Conservation (phyloP, 2,888 invertebrate species). For the Amorpha juglandis region DNA sequence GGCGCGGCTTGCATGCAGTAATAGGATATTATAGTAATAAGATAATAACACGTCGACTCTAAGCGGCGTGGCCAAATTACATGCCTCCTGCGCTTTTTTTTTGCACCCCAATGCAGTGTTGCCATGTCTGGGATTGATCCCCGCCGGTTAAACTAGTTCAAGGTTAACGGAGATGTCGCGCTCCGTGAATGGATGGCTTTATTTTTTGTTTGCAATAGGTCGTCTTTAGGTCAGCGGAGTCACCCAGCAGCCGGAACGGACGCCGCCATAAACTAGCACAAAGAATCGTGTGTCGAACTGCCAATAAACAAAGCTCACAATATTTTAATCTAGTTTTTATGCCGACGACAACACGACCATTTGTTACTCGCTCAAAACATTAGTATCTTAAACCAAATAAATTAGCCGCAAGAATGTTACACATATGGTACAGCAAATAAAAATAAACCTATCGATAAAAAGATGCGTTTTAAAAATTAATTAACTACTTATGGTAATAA, state of each 20-base stretch:
- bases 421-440: slow-evolving; percentile 57
- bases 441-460: slow-evolving; percentile 62
- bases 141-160: slow-evolving; percentile 79
- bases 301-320: slow-evolving; percentile 42
- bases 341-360: slow-evolving; percentile 34
- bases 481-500: slow-evolving; percentile 75
- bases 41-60: slow-evolving; percentile 79
- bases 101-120: slow-evolving; percentile 55
- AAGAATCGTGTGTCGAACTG: slow-evolving; percentile 57
- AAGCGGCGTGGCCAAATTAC: slow-evolving; percentile 63
- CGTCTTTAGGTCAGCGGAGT: slow-evolving; percentile 75
- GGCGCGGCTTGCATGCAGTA: slow-evolving; percentile 49
- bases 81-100: slow-evolving; percentile 56
- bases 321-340: slow-evolving; percentile 43
- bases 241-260: slow-evolving; percentile 65
- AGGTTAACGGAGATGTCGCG: slow-evolving; percentile 65
- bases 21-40: slow-evolving; percentile 73
- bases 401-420: slow-evolving; percentile 53
- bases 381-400: slow-evolving; percentile 58
- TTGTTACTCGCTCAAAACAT: slow-evolving; percentile 48
- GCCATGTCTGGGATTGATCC: slow-evolving; percentile 70
- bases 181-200: slow-evolving; percentile 72
- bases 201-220: slow-evolving; percentile 74
- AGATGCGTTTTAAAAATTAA: slow-evolving; percentile 71
- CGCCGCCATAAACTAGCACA: slow-evolving; percentile 60